Percentiles rank a stretch among this genome's conserved stretches.
Evolutionary conservation across 2,797 vertebrate genomes (phyloP).

Genomic region (Cossypha caffra): DNA sequence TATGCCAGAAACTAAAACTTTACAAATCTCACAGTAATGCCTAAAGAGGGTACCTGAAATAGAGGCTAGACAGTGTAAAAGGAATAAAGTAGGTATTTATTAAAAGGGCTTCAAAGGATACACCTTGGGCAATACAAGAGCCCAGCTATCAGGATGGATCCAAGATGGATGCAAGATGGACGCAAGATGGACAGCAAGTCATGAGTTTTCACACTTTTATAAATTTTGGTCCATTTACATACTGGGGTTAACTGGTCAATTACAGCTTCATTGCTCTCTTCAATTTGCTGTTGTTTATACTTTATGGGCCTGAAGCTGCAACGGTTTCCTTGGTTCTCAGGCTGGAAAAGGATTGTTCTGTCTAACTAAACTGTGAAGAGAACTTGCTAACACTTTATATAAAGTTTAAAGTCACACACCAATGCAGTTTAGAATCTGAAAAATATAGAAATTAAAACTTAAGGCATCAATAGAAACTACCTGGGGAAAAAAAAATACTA

Average conservation of each 20-base stretch:
- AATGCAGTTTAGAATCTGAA: neutral
- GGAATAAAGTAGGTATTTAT: neutral
- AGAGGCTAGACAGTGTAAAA: neutral
- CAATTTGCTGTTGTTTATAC: neutral
- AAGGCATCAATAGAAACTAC: neutral
- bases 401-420: neutral
- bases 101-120: neutral
- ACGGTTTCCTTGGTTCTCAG: neutral
- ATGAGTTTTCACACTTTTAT: neutral
- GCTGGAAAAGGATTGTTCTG: neutral
- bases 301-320: neutral
- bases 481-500: neutral
- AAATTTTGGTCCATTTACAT: neutral
- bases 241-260: neutral
- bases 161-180: neutral
- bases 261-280: neutral
- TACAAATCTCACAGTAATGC: neutral
- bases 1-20: conserved; percentile 2
- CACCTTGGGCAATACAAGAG: neutral
- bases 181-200: neutral
- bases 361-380: neutral
- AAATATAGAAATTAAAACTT: neutral
- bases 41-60: neutral
- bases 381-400: neutral
- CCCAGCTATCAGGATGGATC: neutral